Base-by-base conservation (phyloP, 1,140 invertebrate species). In the Zaprionus ornatus region DNA sequence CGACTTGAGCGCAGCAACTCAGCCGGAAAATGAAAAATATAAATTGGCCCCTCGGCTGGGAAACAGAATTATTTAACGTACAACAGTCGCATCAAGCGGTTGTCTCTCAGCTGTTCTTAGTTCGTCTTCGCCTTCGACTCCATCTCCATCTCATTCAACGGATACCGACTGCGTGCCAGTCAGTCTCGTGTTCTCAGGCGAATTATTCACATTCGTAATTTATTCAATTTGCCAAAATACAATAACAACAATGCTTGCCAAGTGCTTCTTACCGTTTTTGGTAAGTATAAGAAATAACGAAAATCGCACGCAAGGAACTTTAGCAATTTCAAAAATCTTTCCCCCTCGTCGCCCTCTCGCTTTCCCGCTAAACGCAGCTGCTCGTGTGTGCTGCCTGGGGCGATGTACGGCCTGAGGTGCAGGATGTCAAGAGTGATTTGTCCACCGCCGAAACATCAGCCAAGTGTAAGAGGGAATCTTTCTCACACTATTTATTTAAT, bases 1-100 rank as follows among this genome's bases (percentile, higher is more conserved):
- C 50, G 74, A 79, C 72, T 86, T 81, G 66, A 86, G 72, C 77
- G 80, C 67, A 83, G 74, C 75, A 91, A 91, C 90, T 91, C 90
- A 91, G 84, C 85, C 86, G 90, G 85, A 91, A 91, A 91, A 91
- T 91, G 85, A 91, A 91, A 91, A 91, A 91, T 91, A 91, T 91
- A 91, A 91, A 91, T 91, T 91, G 90, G 87, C 78, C 75, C 67
- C 76, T 61, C 67, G 77, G 67, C 68, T 91, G 90, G 77, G 90
- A 91, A 91, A 82, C 83, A 83, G 88, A 91, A 88, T 91, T 91
- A 91, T 91, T 91, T 91, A 84, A 88, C 74, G 70, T 91, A 73
- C 73, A 79, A 81, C 56, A 74, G 79, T 75, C 73, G 87, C 12
- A 45, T 75, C 68, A 81, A 71, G 67, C 75, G 74, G 86, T 86